phyloP scores from a whole-genome alignment of 2,888 invertebrate genomes.

The Scaptomyza tumidula region DNA sequence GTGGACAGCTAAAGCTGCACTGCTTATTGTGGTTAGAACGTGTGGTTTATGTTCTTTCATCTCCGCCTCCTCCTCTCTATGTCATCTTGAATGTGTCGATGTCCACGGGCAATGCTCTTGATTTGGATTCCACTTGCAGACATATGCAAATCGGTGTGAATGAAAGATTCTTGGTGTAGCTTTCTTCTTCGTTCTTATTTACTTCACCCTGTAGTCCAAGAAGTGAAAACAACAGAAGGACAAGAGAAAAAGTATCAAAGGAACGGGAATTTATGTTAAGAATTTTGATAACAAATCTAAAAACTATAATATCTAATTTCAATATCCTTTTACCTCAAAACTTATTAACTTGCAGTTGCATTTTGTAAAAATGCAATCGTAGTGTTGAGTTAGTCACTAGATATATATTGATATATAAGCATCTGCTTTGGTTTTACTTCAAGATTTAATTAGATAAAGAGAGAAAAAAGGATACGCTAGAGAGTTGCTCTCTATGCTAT shows the following conservation, averaged over 20 bases:
- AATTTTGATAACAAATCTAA: too few species aligned
- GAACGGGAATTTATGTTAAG: too few species aligned
- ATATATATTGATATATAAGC: background rate
- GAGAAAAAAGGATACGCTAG: too few species aligned
- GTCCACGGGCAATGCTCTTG: constrained; percentile 2
- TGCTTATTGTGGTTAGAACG: constrained; percentile 41
- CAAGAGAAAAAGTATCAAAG: too few species aligned
- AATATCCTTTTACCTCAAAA: too few species aligned
- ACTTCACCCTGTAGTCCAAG: too few species aligned
- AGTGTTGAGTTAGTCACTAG: background rate
- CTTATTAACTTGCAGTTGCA: too few species aligned
- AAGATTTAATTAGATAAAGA: background rate
- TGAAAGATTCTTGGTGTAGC: background rate
- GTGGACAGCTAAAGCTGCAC: constrained; percentile 18
- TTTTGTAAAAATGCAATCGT: too few species aligned
- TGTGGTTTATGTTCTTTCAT: constrained; percentile 21
- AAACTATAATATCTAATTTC: too few species aligned
- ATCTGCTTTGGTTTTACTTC: background rate
- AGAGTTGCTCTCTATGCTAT: background rate
- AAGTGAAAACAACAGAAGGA: too few species aligned
- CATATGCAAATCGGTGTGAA: background rate
- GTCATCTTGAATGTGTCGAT: constrained; percentile 16
- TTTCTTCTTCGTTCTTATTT: background rate
- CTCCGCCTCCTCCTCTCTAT: background rate
- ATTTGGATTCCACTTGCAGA: background rate